phyloP scores from a whole-genome alignment of 2,888 invertebrate genomes.

The Leptinotarsa rubiginosa region DNA sequence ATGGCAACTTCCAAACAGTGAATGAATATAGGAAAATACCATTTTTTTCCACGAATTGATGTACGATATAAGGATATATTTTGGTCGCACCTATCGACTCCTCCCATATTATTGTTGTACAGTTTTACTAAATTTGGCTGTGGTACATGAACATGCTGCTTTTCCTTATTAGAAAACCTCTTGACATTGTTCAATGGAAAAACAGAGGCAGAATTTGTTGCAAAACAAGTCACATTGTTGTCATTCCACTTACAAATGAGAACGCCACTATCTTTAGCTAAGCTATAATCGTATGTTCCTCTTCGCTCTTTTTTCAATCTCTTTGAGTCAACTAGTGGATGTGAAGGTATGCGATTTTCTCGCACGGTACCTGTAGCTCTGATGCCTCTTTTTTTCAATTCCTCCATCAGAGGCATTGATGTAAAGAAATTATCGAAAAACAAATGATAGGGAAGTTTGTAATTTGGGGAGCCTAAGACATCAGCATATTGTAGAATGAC shows the following conservation, averaged over 20 bases:
- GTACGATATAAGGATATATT: conserved; percentile 51
- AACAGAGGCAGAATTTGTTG: conserved; percentile 36
- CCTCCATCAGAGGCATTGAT: conserved; percentile 32
- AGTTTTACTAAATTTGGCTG: conserved; percentile 47
- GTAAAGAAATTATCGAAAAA: conserved; percentile 42
- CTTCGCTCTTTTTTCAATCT: conserved; percentile 35
- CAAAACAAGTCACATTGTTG: conserved; percentile 45
- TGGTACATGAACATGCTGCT: conserved; percentile 41
- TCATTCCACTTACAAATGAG: conserved; percentile 42
- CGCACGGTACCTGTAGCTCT: conserved; percentile 38
- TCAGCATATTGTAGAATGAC: conserved; percentile 40
- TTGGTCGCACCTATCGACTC: conserved; percentile 51
- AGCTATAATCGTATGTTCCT: conserved; percentile 35
- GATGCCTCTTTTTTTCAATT: conserved; percentile 30
- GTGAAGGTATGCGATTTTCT: conserved; percentile 33
- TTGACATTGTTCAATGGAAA: conserved; percentile 30
- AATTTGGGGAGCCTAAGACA: conserved; percentile 21
- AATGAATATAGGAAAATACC: conserved; percentile 53
- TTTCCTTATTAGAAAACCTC: conserved; percentile 38
- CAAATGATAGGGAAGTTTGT: conserved; percentile 30
- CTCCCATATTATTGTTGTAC: conserved; percentile 53
- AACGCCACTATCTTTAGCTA: conserved; percentile 21
- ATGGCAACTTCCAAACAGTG: conserved; percentile 51
- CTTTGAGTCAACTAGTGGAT: conserved; percentile 23
- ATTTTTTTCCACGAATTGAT: conserved; percentile 51